phyloP scores from a whole-genome alignment of 2,797 vertebrate genomes.

The Acridotheres tristis region DNA sequence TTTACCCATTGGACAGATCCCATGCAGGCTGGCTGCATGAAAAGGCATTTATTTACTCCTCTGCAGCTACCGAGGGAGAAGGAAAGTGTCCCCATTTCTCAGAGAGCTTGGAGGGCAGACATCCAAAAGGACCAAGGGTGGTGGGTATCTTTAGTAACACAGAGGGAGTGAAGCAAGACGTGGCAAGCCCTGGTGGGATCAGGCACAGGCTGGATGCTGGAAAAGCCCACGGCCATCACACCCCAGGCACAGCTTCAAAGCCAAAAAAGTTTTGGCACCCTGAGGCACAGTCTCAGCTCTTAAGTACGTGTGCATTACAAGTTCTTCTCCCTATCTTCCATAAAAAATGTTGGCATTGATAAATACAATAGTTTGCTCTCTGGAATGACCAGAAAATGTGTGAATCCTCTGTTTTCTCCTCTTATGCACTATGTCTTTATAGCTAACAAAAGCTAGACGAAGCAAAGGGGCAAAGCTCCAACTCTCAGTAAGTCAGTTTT shows the following conservation, averaged over 20 bases:
- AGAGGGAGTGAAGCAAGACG: not conserved
- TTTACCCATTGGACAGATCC: not conserved
- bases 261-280: not conserved
- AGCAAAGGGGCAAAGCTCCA: not conserved
- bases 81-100: not conserved
- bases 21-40: not conserved
- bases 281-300: not conserved
- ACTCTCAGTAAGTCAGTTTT: slow-evolving; percentile 2
- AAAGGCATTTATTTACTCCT: not conserved
- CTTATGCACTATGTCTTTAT: not conserved
- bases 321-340: not conserved
- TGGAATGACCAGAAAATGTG: not conserved
- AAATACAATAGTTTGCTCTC: not conserved
- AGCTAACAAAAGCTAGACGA: slow-evolving; percentile 20
- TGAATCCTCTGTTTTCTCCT: not conserved
- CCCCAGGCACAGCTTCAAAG: not conserved
- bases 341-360: slow-evolving; percentile 45
- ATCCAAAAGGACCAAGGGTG: not conserved
- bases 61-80: not conserved
- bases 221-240: not conserved
- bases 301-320: not conserved
- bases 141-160: not conserved
- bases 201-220: not conserved
- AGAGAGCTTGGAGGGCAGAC: not conserved
- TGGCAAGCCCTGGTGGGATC: not conserved